Evolutionary conservation across 2,797 vertebrate genomes (phyloP).

Genomic region (Artibeus lituratus): DNA sequence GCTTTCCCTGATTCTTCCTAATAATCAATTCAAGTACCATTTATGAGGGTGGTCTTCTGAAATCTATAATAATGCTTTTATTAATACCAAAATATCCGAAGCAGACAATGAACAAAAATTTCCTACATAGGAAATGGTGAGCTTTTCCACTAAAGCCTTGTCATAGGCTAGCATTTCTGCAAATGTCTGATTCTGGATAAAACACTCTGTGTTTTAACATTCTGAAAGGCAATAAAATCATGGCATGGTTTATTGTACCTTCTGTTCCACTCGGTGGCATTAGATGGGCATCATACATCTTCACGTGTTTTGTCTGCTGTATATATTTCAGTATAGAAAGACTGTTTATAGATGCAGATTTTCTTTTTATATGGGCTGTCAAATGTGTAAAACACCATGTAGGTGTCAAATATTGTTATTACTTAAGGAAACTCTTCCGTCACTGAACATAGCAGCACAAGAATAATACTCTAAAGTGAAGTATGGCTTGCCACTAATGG

Average conservation of each 20-base stretch:
- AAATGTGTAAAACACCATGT: neutral
- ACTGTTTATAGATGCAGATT: neutral
- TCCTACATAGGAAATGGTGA: neutral
- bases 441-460: neutral
- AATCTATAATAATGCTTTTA: slow-evolving; percentile 36
- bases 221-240: slow-evolving; percentile 22
- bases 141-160: slow-evolving; percentile 21
- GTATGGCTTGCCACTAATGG: neutral
- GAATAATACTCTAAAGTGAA: neutral
- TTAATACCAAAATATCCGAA: slow-evolving; percentile 28
- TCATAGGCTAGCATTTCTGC: slow-evolving; percentile 50
- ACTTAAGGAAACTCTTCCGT: neutral
- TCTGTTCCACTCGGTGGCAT: neutral
- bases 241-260: neutral
- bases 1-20: neutral
- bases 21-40: neutral
- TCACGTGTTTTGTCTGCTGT: neutral
- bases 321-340: neutral
- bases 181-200: slow-evolving; percentile 52
- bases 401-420: neutral
- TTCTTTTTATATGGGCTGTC: neutral
- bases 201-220: slow-evolving; percentile 1
- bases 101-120: slow-evolving; percentile 46
- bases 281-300: neutral
- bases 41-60: slow-evolving; percentile 33